Percentiles rank a stretch among this genome's conserved stretches.
phyloP scores from a whole-genome alignment of 2,113 vertebrate species.

The Aegypius monachus region DNA sequence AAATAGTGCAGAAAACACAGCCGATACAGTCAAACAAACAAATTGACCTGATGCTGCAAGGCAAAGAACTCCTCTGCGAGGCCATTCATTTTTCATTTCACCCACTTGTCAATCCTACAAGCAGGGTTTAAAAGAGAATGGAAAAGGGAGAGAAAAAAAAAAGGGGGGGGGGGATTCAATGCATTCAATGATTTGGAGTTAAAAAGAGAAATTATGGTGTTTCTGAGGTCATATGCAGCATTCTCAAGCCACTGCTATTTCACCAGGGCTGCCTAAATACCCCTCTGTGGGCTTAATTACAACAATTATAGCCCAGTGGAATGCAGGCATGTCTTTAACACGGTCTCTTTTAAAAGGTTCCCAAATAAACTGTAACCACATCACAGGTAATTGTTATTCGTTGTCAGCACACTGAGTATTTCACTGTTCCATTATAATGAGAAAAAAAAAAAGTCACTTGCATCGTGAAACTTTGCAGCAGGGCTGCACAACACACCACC shows the following conservation, averaged over 20 bases:
- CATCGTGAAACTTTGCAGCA: fast-evolving
- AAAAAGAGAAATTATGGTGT: not conserved
- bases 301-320: fast-evolving
- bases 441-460: not conserved
- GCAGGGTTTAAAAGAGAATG: fast-evolving
- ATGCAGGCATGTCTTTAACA: not conserved
- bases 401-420: fast-evolving
- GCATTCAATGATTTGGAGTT: not conserved
- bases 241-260: not conserved
- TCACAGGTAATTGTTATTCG: fast-evolving
- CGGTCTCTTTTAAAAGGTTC: not conserved
- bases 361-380: not conserved
- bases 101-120: not conserved
- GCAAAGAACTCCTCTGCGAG: not conserved
- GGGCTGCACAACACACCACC: fast-evolving
- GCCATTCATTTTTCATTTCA: not conserved
- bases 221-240: not conserved
- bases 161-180: not conserved
- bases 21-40: not conserved
- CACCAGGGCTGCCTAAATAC: not conserved
- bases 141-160: not conserved
- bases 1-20: not conserved
- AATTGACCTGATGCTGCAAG: not conserved
- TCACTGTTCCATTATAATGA: fast-evolving
- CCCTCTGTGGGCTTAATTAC: not conserved